Percentiles rank a stretch among this genome's conserved stretches.
phyloP scores from a whole-genome alignment of 1,140 invertebrate genomes.

The Thaumetopoea pityocampa region DNA sequence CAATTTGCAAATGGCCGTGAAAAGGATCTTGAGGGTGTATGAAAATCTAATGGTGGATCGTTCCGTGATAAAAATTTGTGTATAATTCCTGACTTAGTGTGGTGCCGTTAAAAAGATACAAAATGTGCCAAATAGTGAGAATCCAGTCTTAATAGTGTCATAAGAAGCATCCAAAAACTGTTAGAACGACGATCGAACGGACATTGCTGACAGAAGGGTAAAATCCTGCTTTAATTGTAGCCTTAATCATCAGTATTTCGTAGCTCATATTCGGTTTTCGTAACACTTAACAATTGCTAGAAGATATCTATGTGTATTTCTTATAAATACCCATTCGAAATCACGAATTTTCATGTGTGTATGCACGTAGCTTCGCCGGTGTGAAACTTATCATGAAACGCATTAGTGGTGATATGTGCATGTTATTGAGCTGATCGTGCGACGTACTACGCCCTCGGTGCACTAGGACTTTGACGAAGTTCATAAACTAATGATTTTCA shows the following conservation, averaged over 20 bases:
- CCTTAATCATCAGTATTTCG: conserved; percentile 17
- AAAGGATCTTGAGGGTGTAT: conserved; percentile 72
- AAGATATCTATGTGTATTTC: not conserved
- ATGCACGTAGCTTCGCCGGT: conserved; percentile 24
- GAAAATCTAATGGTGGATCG: conserved; percentile 69
- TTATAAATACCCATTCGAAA: conserved; percentile 1
- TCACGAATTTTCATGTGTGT: conserved; percentile 21
- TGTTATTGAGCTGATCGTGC: conserved; percentile 20
- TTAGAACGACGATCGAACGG: conserved; percentile 61
- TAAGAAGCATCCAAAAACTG: conserved; percentile 64
- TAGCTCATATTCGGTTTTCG: conserved; percentile 13
- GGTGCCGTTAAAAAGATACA: conserved; percentile 61
- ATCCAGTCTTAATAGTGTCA: conserved; percentile 74
- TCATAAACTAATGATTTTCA: conserved; percentile 11
- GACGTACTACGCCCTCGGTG: conserved; percentile 15
- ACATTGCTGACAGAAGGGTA: conserved; percentile 72
- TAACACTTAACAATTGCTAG: not conserved
- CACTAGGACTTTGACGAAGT: not conserved
- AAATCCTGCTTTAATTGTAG: conserved; percentile 54
- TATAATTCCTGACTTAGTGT: conserved; percentile 61
- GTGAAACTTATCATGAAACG: conserved; percentile 28
- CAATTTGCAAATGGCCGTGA: conserved; percentile 77
- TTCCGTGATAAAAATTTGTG: conserved; percentile 67
- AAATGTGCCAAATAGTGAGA: conserved; percentile 74
- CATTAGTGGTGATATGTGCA: conserved; percentile 23